Base-by-base conservation (phyloP, 2,888 invertebrate species). In the Eupithecia tripunctaria region DNA sequence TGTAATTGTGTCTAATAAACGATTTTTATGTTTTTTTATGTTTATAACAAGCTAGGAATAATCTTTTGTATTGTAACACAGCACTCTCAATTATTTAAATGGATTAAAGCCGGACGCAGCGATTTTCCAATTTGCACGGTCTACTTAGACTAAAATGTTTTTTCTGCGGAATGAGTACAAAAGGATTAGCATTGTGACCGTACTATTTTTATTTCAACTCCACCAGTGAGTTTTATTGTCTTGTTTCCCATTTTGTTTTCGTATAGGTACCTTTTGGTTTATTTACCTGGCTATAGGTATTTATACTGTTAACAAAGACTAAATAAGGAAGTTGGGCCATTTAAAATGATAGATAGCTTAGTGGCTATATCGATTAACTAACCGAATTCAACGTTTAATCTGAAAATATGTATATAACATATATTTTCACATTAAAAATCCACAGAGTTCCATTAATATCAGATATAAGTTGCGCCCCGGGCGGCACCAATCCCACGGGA, bases 11-110 rank as follows among this genome's bases (percentile, higher is more conserved):
- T n/a, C n/a, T n/a, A n/a, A n/a, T n/a, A n/a, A n/a, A n/a, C n/a
- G n/a, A n/a, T n/a, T n/a, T n/a, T n/a, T n/a, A n/a, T n/a, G n/a
- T n/a, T n/a, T n/a, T n/a, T n/a, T n/a, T n/a, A n/a, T n/a, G n/a
- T n/a, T n/a, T 43, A 18, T 18, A 47, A 47, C 8, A 1, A n/a
- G 8, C n/a, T 47, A 2, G 47, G 2, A n/a, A 8, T 8, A 47
- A n/a, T 8, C n/a, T 47, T 47, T 8, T 43, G 18, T 18, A 8
- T 47, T 47, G 47, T 7, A 47, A 47, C n/a, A 47, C 47, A n/a
- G n/a, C 47, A n/a, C 47, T n/a, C 47, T 47, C 47, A n/a, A n/a
- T 47, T n/a, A n/a, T 47, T n/a, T 47, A 47, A 43, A 18, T n/a
- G 47, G n/a, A 6, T 47, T 8, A n/a, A n/a, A n/a, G n/a, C n/a